Base-by-base conservation (phyloP, 2,113 vertebrate species). In the Ellobius talpinus region DNA sequence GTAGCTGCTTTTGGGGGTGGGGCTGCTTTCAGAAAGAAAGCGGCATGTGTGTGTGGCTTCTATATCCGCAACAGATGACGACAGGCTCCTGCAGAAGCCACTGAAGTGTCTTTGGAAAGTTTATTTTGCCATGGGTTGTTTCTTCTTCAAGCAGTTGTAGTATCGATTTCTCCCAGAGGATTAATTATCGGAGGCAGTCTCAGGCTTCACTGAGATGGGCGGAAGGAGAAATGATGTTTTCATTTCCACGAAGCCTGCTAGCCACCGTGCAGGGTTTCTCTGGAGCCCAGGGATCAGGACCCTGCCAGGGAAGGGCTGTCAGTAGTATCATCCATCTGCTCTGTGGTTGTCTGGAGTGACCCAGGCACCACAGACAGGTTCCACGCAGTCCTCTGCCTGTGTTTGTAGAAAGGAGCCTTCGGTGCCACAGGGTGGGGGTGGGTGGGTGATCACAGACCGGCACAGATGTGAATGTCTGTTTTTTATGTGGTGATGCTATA, bases 191-290 rank as follows among this genome's bases (percentile, higher is more conserved):
- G 98, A 98, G 98, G 97, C 98, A 95, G 98, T 98, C 98, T 96
- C 98, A 98, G 98, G 98, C 98, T 98, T 97, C 95, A 94, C 96
- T 96, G 98, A 93, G 98, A 98, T 95, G 97, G 97, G 90, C n/a
- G 29, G 98, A 98, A 98, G 98, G 98, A 98, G 98, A 98, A 99
- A 98, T 96, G 98, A 98, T 99, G 98, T 98, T 98, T 99, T 98
- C 98, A 98, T 98, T 98, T 98, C 98, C 97, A 94, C 87, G 94
- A 96, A 90, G 97, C 98, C 98, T 98, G 98, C 93, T 98, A 98
- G 98, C 98, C 95, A 96, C 96, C 63, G 97, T 88, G 94, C 96
- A 74, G 90, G 72, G 86, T 82, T 98, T 98, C 98, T 98, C 98
- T 84, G 97, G 98, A 98, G 98, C 97, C 95, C 82, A 97, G 92